Evolutionary conservation across 2,888 invertebrate genomes (phyloP).

Genomic region (Allophyes oxyacanthae): DNA sequence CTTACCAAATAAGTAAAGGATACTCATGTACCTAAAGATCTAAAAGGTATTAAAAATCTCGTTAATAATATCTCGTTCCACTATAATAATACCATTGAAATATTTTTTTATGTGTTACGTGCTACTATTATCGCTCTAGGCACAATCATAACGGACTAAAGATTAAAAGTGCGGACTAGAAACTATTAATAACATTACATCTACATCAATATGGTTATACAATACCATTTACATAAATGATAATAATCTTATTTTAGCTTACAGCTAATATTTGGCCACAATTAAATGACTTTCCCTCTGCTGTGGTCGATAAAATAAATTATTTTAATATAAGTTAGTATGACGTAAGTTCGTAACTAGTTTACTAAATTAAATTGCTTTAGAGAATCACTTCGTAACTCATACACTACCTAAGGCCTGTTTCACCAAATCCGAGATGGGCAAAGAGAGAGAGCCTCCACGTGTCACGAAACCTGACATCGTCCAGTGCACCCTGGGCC

Average conservation of each 20-base stretch:
- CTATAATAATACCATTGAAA: conserved; percentile 7
- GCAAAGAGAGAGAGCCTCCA: too few relatives aligned
- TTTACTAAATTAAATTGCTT: conserved; percentile 45
- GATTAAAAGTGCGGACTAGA: conserved; percentile 60
- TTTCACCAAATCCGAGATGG: conserved; percentile 46
- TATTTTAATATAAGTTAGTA: conserved; percentile 26
- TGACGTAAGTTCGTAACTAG: conserved; percentile 32
- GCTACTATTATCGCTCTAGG: too few relatives aligned
- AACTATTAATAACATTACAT: conserved; percentile 54
- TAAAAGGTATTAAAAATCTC: conserved; percentile 4
- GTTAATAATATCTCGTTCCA: conserved; percentile 12
- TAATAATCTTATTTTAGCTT: conserved; percentile 60
- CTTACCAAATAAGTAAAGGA: conserved; percentile 16
- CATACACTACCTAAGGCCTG: conserved; percentile 22
- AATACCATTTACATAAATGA: conserved; percentile 51
- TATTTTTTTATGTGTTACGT: conserved; percentile 8
- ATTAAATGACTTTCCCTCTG: conserved; percentile 64
- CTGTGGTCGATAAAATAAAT: conserved; percentile 49
- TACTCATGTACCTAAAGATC: conserved; percentile 15
- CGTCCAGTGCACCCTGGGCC: too few relatives aligned
- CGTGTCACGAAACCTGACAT: too few relatives aligned
- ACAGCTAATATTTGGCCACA: conserved; percentile 59
- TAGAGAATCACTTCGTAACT: conserved; percentile 47
- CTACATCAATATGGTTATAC: conserved; percentile 65
- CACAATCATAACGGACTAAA: conserved; percentile 37